Evolutionary conservation across 2,113 vertebrate species (phyloP).

Genomic region (Poeciliopsis prolifica): DNA sequence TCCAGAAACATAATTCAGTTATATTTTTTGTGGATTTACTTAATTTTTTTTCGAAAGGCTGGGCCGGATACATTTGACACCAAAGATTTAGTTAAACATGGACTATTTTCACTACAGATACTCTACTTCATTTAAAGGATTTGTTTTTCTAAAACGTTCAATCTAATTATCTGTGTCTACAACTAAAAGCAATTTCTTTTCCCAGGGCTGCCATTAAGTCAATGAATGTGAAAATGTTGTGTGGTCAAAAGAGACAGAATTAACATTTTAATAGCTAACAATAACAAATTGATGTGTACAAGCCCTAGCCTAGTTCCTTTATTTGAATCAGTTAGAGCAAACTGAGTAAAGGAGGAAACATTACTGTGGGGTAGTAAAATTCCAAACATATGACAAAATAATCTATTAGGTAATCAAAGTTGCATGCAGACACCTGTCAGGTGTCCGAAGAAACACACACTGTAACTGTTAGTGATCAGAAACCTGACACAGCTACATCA

Average conservation of each 20-base stretch:
- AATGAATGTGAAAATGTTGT: constrained; percentile 18
- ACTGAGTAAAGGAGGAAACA: constrained; percentile 21
- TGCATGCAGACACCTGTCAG: constrained; percentile 23
- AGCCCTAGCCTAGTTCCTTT: constrained; percentile 51
- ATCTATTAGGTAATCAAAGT: constrained; percentile 32
- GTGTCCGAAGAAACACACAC: constrained; percentile 32
- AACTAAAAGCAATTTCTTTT: too few relatives aligned
- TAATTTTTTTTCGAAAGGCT: too few relatives aligned
- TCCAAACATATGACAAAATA: constrained; percentile 42
- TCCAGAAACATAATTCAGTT: too few relatives aligned
- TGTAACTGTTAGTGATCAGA: constrained; percentile 32
- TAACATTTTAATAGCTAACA: constrained; percentile 41
- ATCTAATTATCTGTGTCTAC: too few relatives aligned
- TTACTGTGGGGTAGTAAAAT: constrained; percentile 46
- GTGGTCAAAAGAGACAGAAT: constrained; percentile 25
- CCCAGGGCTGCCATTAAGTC: background rate
- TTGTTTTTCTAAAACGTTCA: too few relatives aligned
- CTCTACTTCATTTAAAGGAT: too few relatives aligned
- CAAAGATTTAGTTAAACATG: too few relatives aligned
- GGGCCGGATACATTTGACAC: too few relatives aligned
- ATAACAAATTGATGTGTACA: constrained; percentile 48
- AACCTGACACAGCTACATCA: constrained; percentile 17
- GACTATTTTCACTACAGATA: too few relatives aligned
- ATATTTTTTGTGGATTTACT: too few relatives aligned
- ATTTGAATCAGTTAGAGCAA: constrained; percentile 61